phyloP scores from a whole-genome alignment of 2,797 vertebrate species.

The Miichthys miiuy region DNA sequence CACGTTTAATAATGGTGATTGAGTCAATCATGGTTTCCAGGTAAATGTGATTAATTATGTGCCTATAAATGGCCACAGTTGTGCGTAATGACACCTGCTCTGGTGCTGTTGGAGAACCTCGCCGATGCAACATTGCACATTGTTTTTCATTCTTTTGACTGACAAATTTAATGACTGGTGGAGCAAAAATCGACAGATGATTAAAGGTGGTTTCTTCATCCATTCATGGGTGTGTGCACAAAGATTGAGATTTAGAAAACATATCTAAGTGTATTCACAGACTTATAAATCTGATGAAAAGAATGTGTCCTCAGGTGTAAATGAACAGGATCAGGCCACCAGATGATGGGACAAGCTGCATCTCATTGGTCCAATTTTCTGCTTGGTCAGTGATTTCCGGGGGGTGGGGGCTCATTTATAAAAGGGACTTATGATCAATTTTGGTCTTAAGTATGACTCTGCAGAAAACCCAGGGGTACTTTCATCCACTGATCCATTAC shows the following conservation, averaged over 20 bases:
- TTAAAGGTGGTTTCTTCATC: background rate
- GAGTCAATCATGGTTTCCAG: background rate
- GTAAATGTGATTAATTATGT: background rate
- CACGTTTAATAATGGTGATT: background rate
- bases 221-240: background rate
- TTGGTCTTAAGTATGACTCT: no score
- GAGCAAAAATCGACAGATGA: background rate
- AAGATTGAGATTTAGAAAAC: background rate
- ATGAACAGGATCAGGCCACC: background rate
- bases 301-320: background rate
- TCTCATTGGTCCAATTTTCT: constrained; percentile 13
- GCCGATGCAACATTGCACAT: background rate
- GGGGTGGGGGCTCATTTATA: no score
- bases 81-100: constrained; percentile 1
- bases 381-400: background rate
- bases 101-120: background rate
- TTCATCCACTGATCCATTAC: background rate
- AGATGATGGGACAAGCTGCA: background rate
- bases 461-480: no score
- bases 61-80: background rate
- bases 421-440: no score
- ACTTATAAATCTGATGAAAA: background rate
- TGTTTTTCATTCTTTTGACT: background rate
- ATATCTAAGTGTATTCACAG: background rate
- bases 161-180: background rate